Percentiles rank a stretch among this genome's conserved stretches.
phyloP scores from a whole-genome alignment of 37 sponge, comb jelly and placozoan genomes.

The Spongilla lacustris region DNA sequence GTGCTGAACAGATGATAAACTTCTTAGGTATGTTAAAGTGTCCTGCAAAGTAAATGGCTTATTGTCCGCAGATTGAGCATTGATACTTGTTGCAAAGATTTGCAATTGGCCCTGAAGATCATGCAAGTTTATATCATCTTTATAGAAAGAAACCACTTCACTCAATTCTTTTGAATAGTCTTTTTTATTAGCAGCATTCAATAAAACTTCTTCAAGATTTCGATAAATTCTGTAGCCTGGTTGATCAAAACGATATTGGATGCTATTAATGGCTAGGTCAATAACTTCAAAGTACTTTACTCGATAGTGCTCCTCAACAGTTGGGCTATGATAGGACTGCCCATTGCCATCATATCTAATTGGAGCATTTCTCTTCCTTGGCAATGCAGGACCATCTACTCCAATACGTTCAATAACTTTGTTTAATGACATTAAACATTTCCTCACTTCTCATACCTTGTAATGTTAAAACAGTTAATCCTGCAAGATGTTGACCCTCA shows the following conservation, averaged over 20 bases:
- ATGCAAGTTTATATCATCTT: not conserved
- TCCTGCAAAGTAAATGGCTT: not conserved
- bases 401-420: not conserved
- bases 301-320: conserved; percentile 66
- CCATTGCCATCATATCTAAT: conserved; percentile 21
- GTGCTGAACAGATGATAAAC: not conserved
- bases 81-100: conserved; percentile 1
- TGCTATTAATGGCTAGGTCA: conserved; percentile 42
- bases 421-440: conserved; percentile 1
- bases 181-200: not conserved
- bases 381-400: not conserved
- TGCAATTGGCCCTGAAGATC: not conserved
- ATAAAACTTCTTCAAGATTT: not conserved
- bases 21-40: conserved; percentile 1
- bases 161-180: not conserved
- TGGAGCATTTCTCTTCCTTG: not conserved
- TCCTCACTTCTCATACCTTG: conserved; percentile 53
- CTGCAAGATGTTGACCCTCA: conserved; percentile 61
- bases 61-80: not conserved
- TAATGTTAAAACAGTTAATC: conserved; percentile 53
- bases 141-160: not conserved
- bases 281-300: conserved; percentile 68
- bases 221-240: not conserved
- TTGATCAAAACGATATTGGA: conserved; percentile 27
- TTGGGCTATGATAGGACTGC: conserved; percentile 19